Evolutionary conservation across 2,797 vertebrate genomes (phyloP), one percentile per base, ranked within the genome.

Genomic region (Cetoscarus ocellatus): DNA sequence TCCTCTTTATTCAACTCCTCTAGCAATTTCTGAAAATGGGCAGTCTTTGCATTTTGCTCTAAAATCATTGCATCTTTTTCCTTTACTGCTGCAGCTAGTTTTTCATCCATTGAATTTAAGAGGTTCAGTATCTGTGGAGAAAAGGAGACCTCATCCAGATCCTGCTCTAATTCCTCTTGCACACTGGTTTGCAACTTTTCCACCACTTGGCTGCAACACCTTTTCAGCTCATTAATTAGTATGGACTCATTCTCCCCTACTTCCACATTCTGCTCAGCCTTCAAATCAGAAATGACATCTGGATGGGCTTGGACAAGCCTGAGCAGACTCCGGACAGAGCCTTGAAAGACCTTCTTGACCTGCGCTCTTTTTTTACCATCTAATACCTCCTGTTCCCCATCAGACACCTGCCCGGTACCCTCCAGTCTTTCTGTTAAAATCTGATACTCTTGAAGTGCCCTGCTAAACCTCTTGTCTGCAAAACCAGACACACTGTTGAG

Each of bases 141-240:
- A 45, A 84, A 3, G 17, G 15, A 78, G 38, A 88, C 75, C 18
- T 92, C 59, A 40, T 86, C 83, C 11, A 58, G 74, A n/a, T 15
- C 60, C 54, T 62, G 90, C 14, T 94, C 86, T 61, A 75, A 79
- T 12, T 95, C 91, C 70, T 97, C 91, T 3, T 78, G 40, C 0
- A 87, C 78, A 51, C 86, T 90, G 11, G 89, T 94, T 74, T 95
- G 73, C 11, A 97, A 85, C 60, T 77, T 94, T 79, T 96, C 93
- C 0, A 94, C 77, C 1, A 93, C 80, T 8, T 95, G 81, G 0
- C 67, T 56, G 19, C 93, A 91, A 68, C 97, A 91, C 39, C 91
- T 91, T 39, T 61, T 48, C 9, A 99, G 91, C 18, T 72, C 77
- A 18, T 74, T 67, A 0, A 95, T 78, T 10, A 89, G 67, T 10